Base-by-base conservation (phyloP, 2,888 invertebrate genomes). In the Palloptera scutellata region DNA sequence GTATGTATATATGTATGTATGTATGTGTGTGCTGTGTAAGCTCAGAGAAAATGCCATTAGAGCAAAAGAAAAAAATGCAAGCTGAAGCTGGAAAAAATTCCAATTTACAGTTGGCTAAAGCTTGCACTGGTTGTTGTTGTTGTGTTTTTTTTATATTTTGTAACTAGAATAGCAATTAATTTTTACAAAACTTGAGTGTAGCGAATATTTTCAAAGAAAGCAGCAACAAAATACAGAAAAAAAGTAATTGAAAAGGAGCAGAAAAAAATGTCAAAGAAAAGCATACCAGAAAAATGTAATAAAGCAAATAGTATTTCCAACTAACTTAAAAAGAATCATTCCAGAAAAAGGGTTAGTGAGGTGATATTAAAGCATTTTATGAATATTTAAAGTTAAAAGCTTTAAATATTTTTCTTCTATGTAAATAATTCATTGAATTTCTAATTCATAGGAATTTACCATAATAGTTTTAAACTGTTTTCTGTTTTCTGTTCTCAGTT, bases 91-190 rank as follows among this genome's bases (percentile, higher is more conserved):
- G 30, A 30, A 60, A 70, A 70, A 72, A 65, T 69, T 71, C 73
- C 72, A 72, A 71, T 74, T 73, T 73, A 72, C 69, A 71, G 72
- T 72, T 72, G 69, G 61, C 68, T 72, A 69, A 71, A 73, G 70
- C 68, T 71, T 66, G 65, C 65, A 65, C 70, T 67, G 65, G 60
- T 68, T 68, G 65, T 70, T 66, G 67, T 68, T 71, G 71, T 68
- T 64, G 62, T 67, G 65, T 67, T 67, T 67, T 62, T 43, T 70
- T 66, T 67, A 53, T 43, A 63, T 64, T 2, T 67, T 61, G 53
- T 62, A 58, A 48, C 54, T 51, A 20, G 60, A 59, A 48, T 15
- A 66, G 61, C 61, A 66, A 66, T 66, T 66, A 66, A 66, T 66
- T 66, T 61, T 61, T 66, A 61, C 66, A 60, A 61, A 59, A 54